These are phyloP conservation scores for Alectoris magna DNA, from an alignment of 2,797 vertebrate species.

Conservation along the genomic window DNA sequence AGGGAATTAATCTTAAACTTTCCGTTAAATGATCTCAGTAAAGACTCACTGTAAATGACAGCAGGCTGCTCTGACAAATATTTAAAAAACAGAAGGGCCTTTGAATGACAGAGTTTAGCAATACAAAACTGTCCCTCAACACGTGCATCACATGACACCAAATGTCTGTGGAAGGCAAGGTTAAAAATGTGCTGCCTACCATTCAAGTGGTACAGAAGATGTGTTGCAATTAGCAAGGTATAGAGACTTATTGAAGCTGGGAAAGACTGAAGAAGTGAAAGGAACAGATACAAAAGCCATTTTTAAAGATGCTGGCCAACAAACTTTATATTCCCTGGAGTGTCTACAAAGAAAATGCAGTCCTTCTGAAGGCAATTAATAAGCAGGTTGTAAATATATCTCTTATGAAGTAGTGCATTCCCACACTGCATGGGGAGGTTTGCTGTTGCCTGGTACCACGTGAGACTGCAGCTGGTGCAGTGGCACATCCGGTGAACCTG, in stretches of 20 bases:
- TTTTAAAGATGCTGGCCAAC: not conserved
- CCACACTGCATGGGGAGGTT: fast-evolving
- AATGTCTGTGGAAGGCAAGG: constrained; percentile 13
- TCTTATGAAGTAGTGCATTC: not conserved
- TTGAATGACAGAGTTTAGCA: constrained; percentile 45
- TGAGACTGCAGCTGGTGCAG: fast-evolving
- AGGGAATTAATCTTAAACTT: constrained; percentile 83
- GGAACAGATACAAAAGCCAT: not conserved
- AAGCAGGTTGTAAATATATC: not conserved
- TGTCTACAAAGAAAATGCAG: not conserved
- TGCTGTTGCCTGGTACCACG: fast-evolving
- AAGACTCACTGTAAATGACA: constrained; percentile 63
- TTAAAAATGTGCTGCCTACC: constrained; percentile 35
- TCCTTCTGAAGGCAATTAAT: constrained; percentile 8
- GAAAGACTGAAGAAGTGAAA: constrained; percentile 8
- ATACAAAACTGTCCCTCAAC: constrained; percentile 35
- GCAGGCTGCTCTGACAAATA: constrained; percentile 46
- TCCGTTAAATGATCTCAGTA: constrained; percentile 76
- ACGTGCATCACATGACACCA: not conserved
- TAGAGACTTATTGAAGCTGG: constrained; percentile 8
- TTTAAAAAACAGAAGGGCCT: constrained; percentile 68
- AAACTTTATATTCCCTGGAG: not conserved
- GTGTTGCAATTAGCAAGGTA: constrained; percentile 5
- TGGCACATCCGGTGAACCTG: fast-evolving
- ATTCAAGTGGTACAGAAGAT: not conserved